phyloP scores from a whole-genome alignment of 2,113 vertebrate species.

The Serilophus lunatus region DNA sequence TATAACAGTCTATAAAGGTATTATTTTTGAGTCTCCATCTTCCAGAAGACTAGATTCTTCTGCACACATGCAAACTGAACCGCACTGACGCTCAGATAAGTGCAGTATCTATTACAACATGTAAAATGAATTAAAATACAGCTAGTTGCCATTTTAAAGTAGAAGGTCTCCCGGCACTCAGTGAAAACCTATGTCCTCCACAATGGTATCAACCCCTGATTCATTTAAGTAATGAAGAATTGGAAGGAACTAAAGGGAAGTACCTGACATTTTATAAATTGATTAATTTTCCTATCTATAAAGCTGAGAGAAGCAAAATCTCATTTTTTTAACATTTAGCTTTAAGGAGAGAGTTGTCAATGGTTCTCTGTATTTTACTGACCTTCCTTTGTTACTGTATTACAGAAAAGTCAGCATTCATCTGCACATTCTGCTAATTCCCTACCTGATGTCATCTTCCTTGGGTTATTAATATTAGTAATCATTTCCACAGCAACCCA shows the following conservation, averaged over 20 bases:
- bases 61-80: not conserved
- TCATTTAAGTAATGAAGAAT: not conserved
- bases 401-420: constrained; percentile 4
- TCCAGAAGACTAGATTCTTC: not conserved
- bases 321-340: not conserved
- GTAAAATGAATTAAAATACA: not conserved
- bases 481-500: constrained; percentile 57
- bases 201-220: not conserved
- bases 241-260: not conserved
- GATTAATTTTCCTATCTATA: not conserved
- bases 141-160: not conserved
- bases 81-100: not conserved
- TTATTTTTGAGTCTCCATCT: not conserved
- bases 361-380: not conserved
- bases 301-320: not conserved
- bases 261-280: not conserved
- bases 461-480: constrained; percentile 46
- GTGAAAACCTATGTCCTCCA: not conserved
- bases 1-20: not conserved
- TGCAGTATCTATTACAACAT: not conserved
- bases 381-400: not conserved
- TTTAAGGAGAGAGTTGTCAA: not conserved
- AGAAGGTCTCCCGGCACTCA: not conserved
- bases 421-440: constrained; percentile 41
- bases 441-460: constrained; percentile 51